Conservation (phyloP, 2,797 vertebrate genomes). For the Holocentrus rufus region DNA sequence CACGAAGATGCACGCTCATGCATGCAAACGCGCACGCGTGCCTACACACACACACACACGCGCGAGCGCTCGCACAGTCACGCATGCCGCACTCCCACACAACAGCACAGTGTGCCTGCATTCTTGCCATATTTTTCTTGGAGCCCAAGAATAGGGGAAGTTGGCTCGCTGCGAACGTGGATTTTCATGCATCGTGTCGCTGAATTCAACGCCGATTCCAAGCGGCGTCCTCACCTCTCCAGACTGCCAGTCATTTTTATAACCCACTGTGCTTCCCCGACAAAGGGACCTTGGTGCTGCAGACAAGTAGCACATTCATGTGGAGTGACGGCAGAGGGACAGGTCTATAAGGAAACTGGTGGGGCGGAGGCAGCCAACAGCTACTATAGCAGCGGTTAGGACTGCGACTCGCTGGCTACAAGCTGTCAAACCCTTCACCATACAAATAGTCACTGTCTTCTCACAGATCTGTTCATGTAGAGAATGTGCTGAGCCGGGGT, state of each 20-base stretch:
- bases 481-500: not conserved
- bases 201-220: slow-evolving; percentile 43
- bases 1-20: slow-evolving; percentile 23
- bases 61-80: not conserved
- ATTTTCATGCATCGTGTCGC: slow-evolving; percentile 35
- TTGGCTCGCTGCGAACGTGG: slow-evolving; percentile 13
- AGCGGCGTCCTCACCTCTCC: slow-evolving; percentile 37
- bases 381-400: slow-evolving; percentile 5
- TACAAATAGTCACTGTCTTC: not conserved
- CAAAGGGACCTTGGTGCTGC: slow-evolving; percentile 23
- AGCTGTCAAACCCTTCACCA: slow-evolving; percentile 6
- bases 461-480: not conserved
- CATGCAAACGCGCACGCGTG: slow-evolving; percentile 14
- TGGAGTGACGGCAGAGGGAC: slow-evolving; percentile 1
- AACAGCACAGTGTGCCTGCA: slow-evolving; percentile 28
- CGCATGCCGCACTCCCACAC: slow-evolving; percentile 33
- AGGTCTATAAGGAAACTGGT: slow-evolving; percentile 1
- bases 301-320: slow-evolving; percentile 31
- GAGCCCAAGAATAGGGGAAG: slow-evolving; percentile 29
- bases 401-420: slow-evolving; percentile 17
- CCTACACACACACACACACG: not conserved
- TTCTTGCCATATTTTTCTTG: slow-evolving; percentile 59
- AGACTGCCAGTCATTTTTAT: slow-evolving; percentile 29
- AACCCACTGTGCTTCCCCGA: not conserved
- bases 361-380: slow-evolving; percentile 6